Conservation (phyloP, 2,888 invertebrate genomes). For the Thymelicus lineola region DNA sequence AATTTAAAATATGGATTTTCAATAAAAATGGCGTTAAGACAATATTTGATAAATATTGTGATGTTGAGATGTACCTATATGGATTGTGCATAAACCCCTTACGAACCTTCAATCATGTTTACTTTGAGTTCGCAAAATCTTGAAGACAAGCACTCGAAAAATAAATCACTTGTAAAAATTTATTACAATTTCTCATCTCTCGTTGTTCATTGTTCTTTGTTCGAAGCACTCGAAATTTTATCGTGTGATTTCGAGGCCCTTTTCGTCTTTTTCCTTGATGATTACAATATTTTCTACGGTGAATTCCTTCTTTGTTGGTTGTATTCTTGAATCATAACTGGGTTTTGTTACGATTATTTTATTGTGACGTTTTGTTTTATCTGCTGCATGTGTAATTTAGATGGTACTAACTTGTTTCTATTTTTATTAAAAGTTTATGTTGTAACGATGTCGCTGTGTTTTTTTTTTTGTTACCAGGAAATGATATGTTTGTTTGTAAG, state of each 20-base stretch:
- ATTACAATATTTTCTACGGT: slow-evolving; percentile 42
- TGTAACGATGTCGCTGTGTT: too few relatives aligned
- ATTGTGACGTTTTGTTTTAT: slow-evolving; percentile 32
- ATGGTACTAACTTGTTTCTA: not conserved
- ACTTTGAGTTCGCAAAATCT: slow-evolving; percentile 29
- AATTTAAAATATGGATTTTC: too few relatives aligned
- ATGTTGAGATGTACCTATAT: too few relatives aligned
- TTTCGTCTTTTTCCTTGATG: slow-evolving; percentile 42
- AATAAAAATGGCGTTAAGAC: too few relatives aligned
- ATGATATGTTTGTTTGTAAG: too few relatives aligned
- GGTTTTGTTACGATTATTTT: slow-evolving; percentile 38
- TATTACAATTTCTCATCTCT: slow-evolving; percentile 58
- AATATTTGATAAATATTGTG: too few relatives aligned
- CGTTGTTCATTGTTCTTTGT: slow-evolving; percentile 55
- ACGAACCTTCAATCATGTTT: slow-evolving; percentile 32
- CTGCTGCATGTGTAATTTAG: not conserved
- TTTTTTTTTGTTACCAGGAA: too few relatives aligned
- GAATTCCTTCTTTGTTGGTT: slow-evolving; percentile 34
- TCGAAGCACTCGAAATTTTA: slow-evolving; percentile 50
- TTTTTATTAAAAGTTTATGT: not conserved
- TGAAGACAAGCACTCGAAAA: slow-evolving; percentile 53
- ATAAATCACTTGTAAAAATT: slow-evolving; percentile 56
- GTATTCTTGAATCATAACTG: slow-evolving; percentile 29
- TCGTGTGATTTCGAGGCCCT: slow-evolving; percentile 46
- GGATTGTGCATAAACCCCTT: slow-evolving; percentile 16